These are phyloP conservation scores for Endotricha flammealis DNA, from an alignment of 2,888 invertebrate species.

Conservation along the genomic window DNA sequence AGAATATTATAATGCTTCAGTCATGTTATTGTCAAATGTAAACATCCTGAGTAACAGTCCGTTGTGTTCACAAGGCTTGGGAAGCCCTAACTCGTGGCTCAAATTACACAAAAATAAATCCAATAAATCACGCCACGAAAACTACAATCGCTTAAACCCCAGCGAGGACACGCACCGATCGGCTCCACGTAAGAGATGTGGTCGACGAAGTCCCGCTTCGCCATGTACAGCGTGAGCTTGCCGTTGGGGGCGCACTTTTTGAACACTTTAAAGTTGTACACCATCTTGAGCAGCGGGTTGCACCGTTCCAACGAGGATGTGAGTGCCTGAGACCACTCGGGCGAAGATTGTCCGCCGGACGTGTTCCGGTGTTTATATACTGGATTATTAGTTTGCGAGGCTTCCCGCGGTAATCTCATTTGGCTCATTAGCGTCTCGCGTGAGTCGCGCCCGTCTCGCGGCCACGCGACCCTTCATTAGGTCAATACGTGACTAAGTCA, in stretches of 20 bases:
- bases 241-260: conserved; percentile 94
- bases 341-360: conserved; percentile 11
- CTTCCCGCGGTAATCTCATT: conserved; percentile 58
- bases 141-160: too few species aligned
- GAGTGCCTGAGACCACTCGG: too few species aligned
- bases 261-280: conserved; percentile 93
- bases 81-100: too few species aligned
- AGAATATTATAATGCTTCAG: too few species aligned
- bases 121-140: too few species aligned
- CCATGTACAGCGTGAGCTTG: conserved; percentile 90
- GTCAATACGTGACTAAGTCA: background rate
- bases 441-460: conserved; percentile 17
- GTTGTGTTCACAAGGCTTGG: too few species aligned
- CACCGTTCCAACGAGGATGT: too few species aligned
- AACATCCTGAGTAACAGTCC: too few species aligned
- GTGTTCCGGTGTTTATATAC: conserved; percentile 40
- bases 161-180: conserved; percentile 77
- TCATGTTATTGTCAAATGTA: too few species aligned
- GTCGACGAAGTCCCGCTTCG: conserved; percentile 92
- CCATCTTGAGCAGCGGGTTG: conserved; percentile 85
- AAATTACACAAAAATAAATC: too few species aligned
- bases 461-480: background rate
- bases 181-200: conserved; percentile 92
- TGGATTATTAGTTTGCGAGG: conserved; percentile 52
- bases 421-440: conserved; percentile 44